These are phyloP conservation scores for Sibirionetta formosa DNA, from an alignment of 2,797 vertebrate species.

Conservation along the genomic window DNA sequence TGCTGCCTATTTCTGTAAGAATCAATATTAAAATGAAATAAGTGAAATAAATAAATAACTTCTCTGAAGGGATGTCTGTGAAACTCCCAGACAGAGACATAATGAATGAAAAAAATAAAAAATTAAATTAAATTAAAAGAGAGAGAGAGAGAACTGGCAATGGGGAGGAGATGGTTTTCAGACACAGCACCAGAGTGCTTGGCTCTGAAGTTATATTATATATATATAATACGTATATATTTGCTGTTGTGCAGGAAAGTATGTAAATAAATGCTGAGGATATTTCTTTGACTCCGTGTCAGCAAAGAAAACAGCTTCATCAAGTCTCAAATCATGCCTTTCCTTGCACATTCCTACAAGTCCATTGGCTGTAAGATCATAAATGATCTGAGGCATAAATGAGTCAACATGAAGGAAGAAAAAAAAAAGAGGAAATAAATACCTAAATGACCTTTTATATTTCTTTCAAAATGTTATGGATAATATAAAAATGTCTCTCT, in stretches of 20 bases:
- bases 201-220: neutral
- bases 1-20: neutral
- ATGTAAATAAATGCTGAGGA: constrained; percentile 1
- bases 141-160: neutral
- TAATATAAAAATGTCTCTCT: neutral
- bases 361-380: neutral
- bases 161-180: neutral
- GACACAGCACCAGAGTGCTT: neutral
- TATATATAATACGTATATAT: neutral
- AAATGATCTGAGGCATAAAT: neutral
- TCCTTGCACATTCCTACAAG: neutral
- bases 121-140: neutral
- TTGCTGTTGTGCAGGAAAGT: neutral
- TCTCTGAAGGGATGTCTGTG: neutral
- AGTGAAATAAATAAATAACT: neutral
- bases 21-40: neutral
- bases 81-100: neutral
- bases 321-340: constrained; percentile 3
- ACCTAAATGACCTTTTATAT: neutral
- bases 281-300: neutral
- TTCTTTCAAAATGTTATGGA: neutral
- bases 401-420: neutral
- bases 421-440: neutral
- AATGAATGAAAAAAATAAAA: neutral
- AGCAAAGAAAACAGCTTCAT: constrained; percentile 4